Conservation (phyloP, 53 echinoderm and acorn worm genomes). For the Echinometra lucunter region DNA sequence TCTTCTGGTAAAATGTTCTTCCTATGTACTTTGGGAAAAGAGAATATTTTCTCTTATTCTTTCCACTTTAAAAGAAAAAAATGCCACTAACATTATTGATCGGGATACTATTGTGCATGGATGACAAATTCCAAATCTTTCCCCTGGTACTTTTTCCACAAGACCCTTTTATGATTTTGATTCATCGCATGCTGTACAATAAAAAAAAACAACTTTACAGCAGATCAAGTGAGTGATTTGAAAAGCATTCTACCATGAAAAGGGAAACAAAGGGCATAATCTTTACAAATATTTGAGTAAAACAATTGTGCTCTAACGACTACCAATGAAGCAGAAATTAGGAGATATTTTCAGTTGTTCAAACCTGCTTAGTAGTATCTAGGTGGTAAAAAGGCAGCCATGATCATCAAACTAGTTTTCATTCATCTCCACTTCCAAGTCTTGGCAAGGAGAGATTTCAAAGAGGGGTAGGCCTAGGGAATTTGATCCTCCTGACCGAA, state of each 20-base stretch:
- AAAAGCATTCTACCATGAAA: neutral
- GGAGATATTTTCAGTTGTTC: neutral
- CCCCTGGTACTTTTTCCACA: neutral
- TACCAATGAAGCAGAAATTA: neutral
- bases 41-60: too few species aligned
- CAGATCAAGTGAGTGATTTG: neutral
- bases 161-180: neutral
- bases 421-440: neutral
- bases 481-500: slow-evolving; percentile 17
- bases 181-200: neutral
- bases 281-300: neutral
- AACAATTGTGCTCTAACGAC: neutral
- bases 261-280: neutral
- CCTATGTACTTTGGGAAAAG: too few species aligned
- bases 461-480: neutral
- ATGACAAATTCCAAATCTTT: too few species aligned
- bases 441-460: neutral
- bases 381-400: neutral
- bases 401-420: neutral
- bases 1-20: neutral
- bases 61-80: too few species aligned
- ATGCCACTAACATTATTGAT: too few species aligned
- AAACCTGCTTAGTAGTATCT: neutral
- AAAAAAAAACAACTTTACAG: neutral
- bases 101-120: too few species aligned